Conservation (phyloP, 2,888 invertebrate genomes). For the Hoplodrina ambigua region DNA sequence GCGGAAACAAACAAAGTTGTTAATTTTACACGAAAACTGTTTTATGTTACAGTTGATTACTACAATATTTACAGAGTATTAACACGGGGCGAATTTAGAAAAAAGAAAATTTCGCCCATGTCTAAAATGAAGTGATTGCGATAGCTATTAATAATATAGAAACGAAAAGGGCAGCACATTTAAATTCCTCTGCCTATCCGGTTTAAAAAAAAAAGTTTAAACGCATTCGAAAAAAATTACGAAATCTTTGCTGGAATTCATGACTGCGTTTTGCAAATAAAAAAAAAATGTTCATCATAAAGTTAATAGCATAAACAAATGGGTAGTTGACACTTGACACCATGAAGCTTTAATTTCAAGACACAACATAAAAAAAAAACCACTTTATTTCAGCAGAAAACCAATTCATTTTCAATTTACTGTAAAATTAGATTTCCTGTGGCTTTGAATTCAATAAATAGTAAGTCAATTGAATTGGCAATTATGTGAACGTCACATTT, state of each 20-base stretch:
- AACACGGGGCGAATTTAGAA: conserved; percentile 13
- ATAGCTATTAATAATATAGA: conserved; percentile 20
- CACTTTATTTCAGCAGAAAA: no score
- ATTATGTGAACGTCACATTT: no score
- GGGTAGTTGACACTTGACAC: no score
- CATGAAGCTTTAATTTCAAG: no score
- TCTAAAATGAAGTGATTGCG: conserved; percentile 14
- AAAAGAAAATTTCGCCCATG: conserved; percentile 10
- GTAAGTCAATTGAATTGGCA: no score
- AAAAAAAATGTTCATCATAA: conserved; percentile 1
- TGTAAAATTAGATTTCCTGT: no score
- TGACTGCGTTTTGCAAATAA: conserved; percentile 16
- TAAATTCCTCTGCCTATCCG: not conserved
- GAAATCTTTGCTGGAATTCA: conserved; percentile 10
- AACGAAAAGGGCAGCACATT: conserved; percentile 24
- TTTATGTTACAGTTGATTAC: conserved; percentile 64
- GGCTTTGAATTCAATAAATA: no score
- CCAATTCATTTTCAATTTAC: no score
- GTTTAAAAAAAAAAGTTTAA: conserved; percentile 14
- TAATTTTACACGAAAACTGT: conserved; percentile 67
- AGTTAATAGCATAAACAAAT: not conserved
- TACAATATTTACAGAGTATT: conserved; percentile 39
- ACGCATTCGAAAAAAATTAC: not conserved
- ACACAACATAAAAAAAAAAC: no score
- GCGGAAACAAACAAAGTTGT: conserved; percentile 72